These are phyloP conservation scores for Notiomystis cincta DNA, from an alignment of 2,113 vertebrate species.

Conservation along the genomic window DNA sequence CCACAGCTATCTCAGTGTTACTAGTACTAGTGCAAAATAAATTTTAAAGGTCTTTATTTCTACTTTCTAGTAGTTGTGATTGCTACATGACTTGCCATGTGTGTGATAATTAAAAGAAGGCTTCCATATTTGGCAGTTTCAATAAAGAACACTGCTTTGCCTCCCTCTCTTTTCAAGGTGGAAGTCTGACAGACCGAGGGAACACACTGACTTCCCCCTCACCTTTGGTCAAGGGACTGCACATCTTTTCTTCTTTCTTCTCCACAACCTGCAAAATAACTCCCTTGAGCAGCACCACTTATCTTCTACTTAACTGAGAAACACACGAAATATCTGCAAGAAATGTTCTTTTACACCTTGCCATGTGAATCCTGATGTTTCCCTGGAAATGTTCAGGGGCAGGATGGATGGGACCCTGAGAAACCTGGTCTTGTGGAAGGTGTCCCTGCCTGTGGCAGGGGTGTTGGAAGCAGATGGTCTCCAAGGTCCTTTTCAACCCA, in stretches of 20 bases:
- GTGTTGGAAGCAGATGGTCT: background rate
- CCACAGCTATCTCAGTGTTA: background rate
- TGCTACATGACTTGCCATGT: background rate
- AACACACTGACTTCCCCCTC: background rate
- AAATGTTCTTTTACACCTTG: background rate
- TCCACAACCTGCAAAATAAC: background rate
- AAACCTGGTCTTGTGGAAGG: background rate
- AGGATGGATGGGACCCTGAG: background rate
- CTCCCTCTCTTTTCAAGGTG: background rate
- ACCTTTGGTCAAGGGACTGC: background rate
- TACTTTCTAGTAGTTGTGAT: background rate
- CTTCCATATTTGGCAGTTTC: background rate
- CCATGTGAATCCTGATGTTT: background rate
- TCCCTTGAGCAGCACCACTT: rapidly evolving
- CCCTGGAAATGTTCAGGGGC: background rate
- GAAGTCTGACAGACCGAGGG: background rate
- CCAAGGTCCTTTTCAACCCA: background rate
- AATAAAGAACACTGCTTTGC: background rate
- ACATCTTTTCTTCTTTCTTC: background rate
- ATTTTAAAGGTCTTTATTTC: background rate
- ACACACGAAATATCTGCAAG: background rate
- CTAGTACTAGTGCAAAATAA: background rate
- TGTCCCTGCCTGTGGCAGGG: background rate
- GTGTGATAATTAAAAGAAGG: background rate
- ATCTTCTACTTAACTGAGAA: background rate